These are phyloP conservation scores for Borostomias antarcticus DNA, from an alignment of 2,797 vertebrate genomes.

Conservation along the genomic window DNA sequence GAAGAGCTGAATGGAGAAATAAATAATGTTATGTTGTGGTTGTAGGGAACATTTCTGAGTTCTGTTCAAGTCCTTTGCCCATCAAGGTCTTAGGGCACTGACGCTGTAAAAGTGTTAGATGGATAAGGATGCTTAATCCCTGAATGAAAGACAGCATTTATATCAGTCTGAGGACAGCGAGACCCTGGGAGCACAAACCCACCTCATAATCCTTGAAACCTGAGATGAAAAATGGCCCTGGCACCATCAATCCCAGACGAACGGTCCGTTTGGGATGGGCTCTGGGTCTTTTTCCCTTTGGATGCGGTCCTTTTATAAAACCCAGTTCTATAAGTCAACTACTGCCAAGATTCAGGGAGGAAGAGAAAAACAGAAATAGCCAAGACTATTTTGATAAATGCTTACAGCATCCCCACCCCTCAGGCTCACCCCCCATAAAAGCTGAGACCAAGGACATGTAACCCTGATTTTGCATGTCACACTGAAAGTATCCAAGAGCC, in stretches of 20 bases:
- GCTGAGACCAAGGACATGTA: too few relatives aligned
- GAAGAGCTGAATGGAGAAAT: slow-evolving; percentile 15
- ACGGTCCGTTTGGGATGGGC: slow-evolving; percentile 18
- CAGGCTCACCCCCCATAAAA: too few relatives aligned
- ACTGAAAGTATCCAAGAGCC: too few relatives aligned
- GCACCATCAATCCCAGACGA: slow-evolving; percentile 15
- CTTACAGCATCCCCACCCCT: too few relatives aligned
- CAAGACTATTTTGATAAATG: too few relatives aligned
- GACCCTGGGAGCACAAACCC: slow-evolving; percentile 55
- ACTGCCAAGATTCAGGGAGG: neutral
- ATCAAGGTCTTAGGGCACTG: slow-evolving; percentile 51
- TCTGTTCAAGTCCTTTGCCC: slow-evolving; percentile 34
- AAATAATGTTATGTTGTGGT: slow-evolving; percentile 18
- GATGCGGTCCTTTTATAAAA: neutral
- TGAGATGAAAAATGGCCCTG: slow-evolving; percentile 38
- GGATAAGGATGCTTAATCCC: slow-evolving; percentile 61
- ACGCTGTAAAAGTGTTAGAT: slow-evolving; percentile 56
- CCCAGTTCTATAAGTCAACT: neutral
- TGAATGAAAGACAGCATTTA: slow-evolving; percentile 58
- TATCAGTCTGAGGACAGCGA: slow-evolving; percentile 41
- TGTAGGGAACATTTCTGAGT: slow-evolving; percentile 24
- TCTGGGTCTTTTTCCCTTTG: slow-evolving; percentile 13
- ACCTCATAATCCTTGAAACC: slow-evolving; percentile 65
- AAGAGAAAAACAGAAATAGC: neutral
- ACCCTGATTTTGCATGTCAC: too few relatives aligned